phyloP scores from a whole-genome alignment of 2,797 vertebrate genomes.

The Sternarchorhynchus goeldii region DNA sequence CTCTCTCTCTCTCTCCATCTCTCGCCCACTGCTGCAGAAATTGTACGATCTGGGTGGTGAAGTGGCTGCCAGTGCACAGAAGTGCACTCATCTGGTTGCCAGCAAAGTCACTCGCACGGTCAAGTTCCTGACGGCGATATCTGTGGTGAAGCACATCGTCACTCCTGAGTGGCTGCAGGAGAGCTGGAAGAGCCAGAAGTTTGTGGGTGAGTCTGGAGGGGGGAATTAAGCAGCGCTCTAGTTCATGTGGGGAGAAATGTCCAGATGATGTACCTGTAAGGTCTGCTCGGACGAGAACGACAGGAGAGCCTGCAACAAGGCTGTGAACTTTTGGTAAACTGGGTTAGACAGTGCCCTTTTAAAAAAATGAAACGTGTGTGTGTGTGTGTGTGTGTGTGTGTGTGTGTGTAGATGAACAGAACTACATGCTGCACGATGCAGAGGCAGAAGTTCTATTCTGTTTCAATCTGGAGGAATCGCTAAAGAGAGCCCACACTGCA shows the following conservation, averaged over 20 bases:
- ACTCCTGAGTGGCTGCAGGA: constrained; percentile 96
- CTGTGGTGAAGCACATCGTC: constrained; percentile 90
- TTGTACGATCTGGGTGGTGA: constrained; percentile 91
- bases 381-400: constrained; percentile 43
- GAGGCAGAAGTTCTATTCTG: constrained; percentile 95
- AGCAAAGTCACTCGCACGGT: constrained; percentile 93
- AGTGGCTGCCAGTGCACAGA: constrained; percentile 85
- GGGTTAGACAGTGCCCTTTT: background rate
- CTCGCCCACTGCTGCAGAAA: constrained; percentile 73
- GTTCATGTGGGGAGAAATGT: too few relatives aligned
- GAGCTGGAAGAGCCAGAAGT: constrained; percentile 91
- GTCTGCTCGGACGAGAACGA: too few relatives aligned
- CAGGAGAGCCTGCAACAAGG: background rate
- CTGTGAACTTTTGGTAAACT: background rate
- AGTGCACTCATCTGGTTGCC: constrained; percentile 91
- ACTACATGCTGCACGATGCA: constrained; percentile 85
- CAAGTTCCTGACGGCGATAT: constrained; percentile 95
- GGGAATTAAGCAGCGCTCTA: too few relatives aligned
- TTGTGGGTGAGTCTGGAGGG: constrained; percentile 80
- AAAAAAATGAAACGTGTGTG: background rate
- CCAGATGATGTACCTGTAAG: too few relatives aligned
- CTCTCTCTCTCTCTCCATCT: constrained; percentile 8
- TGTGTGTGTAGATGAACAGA: constrained; percentile 85
- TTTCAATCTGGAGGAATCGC: constrained; percentile 93
- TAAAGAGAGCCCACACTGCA: constrained; percentile 85